These are phyloP conservation scores for Tenualosa thibaudeaui DNA, from an alignment of 2,797 vertebrate genomes.

Conservation along the genomic window DNA sequence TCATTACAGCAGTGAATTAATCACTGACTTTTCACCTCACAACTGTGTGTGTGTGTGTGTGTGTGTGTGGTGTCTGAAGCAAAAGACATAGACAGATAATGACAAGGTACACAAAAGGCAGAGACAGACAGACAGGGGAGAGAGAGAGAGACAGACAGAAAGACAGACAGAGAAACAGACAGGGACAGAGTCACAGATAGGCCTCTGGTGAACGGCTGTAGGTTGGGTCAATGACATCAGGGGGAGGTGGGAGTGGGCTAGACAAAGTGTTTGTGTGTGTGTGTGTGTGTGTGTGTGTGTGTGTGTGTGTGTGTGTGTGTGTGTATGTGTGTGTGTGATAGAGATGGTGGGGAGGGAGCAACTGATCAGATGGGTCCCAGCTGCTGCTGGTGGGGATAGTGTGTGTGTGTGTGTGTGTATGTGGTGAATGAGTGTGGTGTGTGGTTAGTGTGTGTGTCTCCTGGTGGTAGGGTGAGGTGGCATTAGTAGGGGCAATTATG, in stretches of 20 bases:
- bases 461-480: not conserved
- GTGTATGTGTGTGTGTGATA: not conserved
- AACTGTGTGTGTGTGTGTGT: conserved; percentile 22
- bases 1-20: not conserved
- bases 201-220: not conserved
- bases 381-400: conserved; percentile 17
- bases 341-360: not conserved
- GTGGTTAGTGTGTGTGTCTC: not conserved
- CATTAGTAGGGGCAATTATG: not conserved
- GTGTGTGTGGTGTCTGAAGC: conserved; percentile 28
- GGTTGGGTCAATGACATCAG: not conserved
- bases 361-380: conserved; percentile 7
- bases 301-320: not conserved
- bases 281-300: conserved; percentile 11
- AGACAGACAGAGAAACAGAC: not conserved
- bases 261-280: not conserved
- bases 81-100: no score
- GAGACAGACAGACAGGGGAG: not conserved
- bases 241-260: not conserved
- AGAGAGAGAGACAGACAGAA: not conserved
- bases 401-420: not conserved
- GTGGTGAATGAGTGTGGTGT: not conserved
- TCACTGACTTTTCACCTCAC: not conserved
- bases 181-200: conserved; percentile 4
- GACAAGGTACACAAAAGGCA: not conserved